These are phyloP conservation scores for Pachyramphus minor DNA, from an alignment of 2,113 vertebrate genomes.

Conservation along the genomic window DNA sequence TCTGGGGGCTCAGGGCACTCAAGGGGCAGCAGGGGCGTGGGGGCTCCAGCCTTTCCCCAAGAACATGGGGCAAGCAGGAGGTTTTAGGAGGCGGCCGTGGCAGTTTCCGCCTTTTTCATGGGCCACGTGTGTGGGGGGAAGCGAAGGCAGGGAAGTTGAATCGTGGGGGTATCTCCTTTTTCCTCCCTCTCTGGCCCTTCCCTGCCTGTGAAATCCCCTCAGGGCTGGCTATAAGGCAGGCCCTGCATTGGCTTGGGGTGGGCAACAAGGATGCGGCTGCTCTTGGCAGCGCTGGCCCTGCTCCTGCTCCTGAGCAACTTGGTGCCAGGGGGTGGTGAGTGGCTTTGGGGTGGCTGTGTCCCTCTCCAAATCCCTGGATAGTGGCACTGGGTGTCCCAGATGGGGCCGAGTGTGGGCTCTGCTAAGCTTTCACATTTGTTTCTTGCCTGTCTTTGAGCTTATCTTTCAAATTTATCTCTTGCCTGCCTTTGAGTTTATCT, in stretches of 20 bases:
- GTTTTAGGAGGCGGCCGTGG: accelerated
- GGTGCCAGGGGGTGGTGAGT: neutral
- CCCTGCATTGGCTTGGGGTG: accelerated
- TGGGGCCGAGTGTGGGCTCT: neutral
- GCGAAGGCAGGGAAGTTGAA: neutral
- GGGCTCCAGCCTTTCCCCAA: neutral
- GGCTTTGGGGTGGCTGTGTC: accelerated
- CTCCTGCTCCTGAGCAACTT: neutral
- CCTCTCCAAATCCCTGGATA: accelerated
- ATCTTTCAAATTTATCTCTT: neutral
- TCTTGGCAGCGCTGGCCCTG: neutral
- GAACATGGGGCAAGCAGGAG: accelerated
- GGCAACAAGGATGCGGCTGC: neutral
- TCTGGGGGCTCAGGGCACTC: accelerated
- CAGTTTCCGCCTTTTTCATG: accelerated
- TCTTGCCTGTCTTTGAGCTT: neutral
- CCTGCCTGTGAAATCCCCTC: neutral
- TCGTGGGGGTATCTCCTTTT: neutral
- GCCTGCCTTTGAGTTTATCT: neutral
- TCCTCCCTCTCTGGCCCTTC: neutral
- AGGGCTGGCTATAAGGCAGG: neutral
- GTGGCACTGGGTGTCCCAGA: accelerated
- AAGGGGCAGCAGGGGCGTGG: neutral
- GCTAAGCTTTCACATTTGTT: accelerated
- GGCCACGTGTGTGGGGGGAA: neutral